Evolutionary conservation across 2,888 invertebrate species (phyloP), one percentile per base, ranked within the genome.

Genomic region (Stenodera caucasica): DNA sequence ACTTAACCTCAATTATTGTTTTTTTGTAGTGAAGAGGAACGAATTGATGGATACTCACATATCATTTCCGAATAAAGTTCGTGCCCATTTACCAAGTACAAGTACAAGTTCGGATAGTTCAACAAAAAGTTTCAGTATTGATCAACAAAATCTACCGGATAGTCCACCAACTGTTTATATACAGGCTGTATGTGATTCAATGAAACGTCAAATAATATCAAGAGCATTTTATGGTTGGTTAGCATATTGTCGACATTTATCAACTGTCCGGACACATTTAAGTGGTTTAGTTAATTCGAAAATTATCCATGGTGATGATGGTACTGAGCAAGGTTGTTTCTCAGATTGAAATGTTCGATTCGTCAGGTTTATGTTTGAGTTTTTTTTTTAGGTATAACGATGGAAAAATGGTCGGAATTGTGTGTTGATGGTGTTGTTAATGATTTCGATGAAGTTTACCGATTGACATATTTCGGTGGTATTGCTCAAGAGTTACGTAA

Each of bases 161-260:
- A 80, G 79, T 64, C 80, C 81, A 8, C 78, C 80, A 2, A 80
- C 74, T 53, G 75, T 79, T 8, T 81, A 78, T 61, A 64, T 64
- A 29, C 73, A 77, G 65, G 81, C 93, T 71, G 91, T 97, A 9
- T 98, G 96, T 83, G 92, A 93, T 77, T 95, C 94, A 0, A 97
- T 97, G 96, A 90, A 91, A 63, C 88, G 92, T 11, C 96, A 97
- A 82, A 96, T 98, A 60, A 92, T 96, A 67, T 96, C 96, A 0
- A 84, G 97, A 60, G 97, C 97, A 12, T 97, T 97, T 81, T 96
- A 96, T 78, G 97, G 97, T 53, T 97, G 96, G 97, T 82, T 96
- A 63, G 95, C 96, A 0, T 95, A 97, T 78, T 96, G 96, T 75
- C 84, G 96, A 15, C 96, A 97, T 75, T 82, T 98, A 73, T 91